These are phyloP conservation scores for Medauroidea extradentata DNA, from an alignment of 1,140 invertebrate genomes.

Conservation along the genomic window DNA sequence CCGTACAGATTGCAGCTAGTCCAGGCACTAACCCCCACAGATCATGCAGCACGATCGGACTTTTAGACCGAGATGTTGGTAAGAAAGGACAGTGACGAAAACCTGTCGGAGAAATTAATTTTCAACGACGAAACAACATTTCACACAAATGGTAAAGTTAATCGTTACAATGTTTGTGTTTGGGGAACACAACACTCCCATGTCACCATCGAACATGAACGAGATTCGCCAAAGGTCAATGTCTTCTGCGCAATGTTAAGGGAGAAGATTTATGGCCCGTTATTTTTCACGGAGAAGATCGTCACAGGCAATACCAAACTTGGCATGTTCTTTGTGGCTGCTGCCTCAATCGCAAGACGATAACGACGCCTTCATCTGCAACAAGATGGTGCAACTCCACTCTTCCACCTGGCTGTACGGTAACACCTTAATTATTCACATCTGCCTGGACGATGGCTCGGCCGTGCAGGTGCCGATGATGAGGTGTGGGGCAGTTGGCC, in stretches of 20 bases:
- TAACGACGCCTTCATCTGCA: too few relatives aligned
- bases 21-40: neutral
- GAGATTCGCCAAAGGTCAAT: neutral
- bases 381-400: too few relatives aligned
- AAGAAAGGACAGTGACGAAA: slow-evolving; percentile 6
- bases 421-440: too few relatives aligned
- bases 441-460: too few relatives aligned
- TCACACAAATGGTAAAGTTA: slow-evolving; percentile 1
- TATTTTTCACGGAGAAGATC: slow-evolving; percentile 3
- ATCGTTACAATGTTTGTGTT: slow-evolving; percentile 7
- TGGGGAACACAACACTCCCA: slow-evolving; percentile 12
- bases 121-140: slow-evolving; percentile 11
- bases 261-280: slow-evolving; percentile 7
- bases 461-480: too few relatives aligned
- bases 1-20: slow-evolving; percentile 11
- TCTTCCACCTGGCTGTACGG: too few relatives aligned
- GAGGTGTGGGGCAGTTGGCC: too few relatives aligned
- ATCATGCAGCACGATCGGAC: slow-evolving; percentile 1
- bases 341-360: too few relatives aligned
- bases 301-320: too few relatives aligned
- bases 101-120: slow-evolving; percentile 3
- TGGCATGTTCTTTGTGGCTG: too few relatives aligned
- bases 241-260: neutral
- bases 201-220: slow-evolving; percentile 7
- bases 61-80: slow-evolving; percentile 7